Evolutionary conservation across 2,888 invertebrate species (phyloP).

Genomic region (Clitarchus hookeri): DNA sequence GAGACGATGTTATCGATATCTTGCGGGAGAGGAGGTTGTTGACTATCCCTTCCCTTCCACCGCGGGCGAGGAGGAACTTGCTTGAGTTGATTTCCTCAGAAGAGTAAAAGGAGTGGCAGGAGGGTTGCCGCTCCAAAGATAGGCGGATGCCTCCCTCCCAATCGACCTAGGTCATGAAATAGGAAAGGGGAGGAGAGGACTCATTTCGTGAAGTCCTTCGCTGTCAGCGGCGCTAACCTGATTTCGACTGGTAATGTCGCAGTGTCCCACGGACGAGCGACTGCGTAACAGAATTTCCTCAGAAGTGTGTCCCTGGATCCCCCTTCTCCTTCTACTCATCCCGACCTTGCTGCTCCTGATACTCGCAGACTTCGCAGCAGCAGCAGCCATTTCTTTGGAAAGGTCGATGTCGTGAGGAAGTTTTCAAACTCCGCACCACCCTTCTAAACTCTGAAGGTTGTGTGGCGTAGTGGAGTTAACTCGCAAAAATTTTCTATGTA

Average conservation of each 20-base stretch:
- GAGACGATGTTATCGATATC: conserved; percentile 1
- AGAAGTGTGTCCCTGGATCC: not conserved
- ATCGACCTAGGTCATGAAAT: not conserved
- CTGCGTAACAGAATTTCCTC: not conserved
- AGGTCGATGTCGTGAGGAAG: not conserved
- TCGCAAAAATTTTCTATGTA: too few relatives aligned
- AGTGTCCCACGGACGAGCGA: not conserved
- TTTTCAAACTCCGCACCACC: not conserved
- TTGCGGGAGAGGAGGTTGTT: not conserved
- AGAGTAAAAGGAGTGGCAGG: not conserved
- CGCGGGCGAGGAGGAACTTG: not conserved
- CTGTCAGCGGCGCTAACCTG: conserved; percentile 36
- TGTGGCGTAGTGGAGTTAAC: too few relatives aligned
- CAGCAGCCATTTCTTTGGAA: not conserved
- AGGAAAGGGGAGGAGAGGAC: not conserved
- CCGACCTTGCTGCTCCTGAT: not conserved
- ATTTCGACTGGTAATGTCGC: not conserved
- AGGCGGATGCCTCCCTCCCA: not conserved
- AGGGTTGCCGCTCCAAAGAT: not conserved
- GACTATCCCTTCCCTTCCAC: not conserved
- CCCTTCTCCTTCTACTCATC: not conserved
- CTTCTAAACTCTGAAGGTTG: too few relatives aligned
- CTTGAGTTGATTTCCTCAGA: not conserved
- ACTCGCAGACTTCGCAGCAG: not conserved
- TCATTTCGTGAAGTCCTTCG: conserved; percentile 34